Evolutionary conservation across 2,888 invertebrate species (phyloP), one percentile per base, ranked within the genome.

Genomic region (Apotomis betuletana): DNA sequence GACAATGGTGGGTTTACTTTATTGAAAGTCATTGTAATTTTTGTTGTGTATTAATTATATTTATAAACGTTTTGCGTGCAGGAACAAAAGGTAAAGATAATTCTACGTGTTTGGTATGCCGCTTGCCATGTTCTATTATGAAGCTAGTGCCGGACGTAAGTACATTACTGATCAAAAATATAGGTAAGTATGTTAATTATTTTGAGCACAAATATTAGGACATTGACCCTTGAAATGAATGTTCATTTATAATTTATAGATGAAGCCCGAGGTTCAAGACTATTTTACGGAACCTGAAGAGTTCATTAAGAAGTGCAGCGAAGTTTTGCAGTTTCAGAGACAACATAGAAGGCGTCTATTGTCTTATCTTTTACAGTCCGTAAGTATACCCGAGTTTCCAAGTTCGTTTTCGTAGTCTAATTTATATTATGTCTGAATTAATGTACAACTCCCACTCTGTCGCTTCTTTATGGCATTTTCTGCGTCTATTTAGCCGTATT

Each of bases 281-380:
- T 94, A 92, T 81, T 94, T 94, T 77, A 91, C 91, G 57, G 94
- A 94, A 75, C 94, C 94, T 3, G 93, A 92, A 78, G 93, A 94
- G 80, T 85, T 94, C 75, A 86, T 94, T 74, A 90, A 88, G 77
- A 93, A 93, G 79, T 85, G 90, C 72, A 89, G 88, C 78, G 90
- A 91, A 84, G 91, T 93, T 75, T 80, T 94, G 78, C 90, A 92
- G 75, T 94, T 94, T 82, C 94, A 94, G 80, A 89, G 86, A 79
- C 90, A 93, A 76, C 94, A 94, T 74, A 87, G 94, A 72, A 84
- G 90, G 70, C 87, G 92, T 67, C 83, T 94, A 74, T 80, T 93
- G 58, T 90, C 92, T 12, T 92, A 92, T 82, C 89, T 93, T 80
- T 84, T 94, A 74, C 91, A 92, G 81, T 91, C 93, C 85, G 94